phyloP scores from a whole-genome alignment of 1,140 invertebrate species.

The Neotoxoptera formosana region DNA sequence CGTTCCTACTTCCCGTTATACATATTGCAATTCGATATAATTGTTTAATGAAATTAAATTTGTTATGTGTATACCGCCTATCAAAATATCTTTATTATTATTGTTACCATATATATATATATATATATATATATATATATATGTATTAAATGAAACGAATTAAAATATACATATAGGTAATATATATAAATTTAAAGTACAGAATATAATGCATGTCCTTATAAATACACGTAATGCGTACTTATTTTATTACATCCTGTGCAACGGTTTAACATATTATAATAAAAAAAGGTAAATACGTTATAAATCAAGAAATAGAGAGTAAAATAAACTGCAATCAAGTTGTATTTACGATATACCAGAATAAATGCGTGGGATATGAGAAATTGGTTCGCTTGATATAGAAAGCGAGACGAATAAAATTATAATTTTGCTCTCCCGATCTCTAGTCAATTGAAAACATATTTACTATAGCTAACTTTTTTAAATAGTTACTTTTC shows the following conservation, averaged over 20 bases:
- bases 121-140: no score
- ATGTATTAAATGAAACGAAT: background rate
- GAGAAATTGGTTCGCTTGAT: constrained; percentile 24
- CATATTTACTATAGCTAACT: background rate
- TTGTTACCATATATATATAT: no score
- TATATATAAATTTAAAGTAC: background rate
- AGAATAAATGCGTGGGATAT: constrained; percentile 14
- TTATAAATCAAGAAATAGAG: constrained; percentile 42
- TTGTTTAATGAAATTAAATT: background rate
- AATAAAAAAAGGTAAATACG: background rate
- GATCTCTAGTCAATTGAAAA: background rate
- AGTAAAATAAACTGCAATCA: constrained; percentile 24
- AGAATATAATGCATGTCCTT: background rate
- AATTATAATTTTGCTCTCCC: constrained; percentile 21
- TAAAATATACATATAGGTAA: no score
- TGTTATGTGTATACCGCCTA: background rate
- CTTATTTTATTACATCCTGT: background rate
- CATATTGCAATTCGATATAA: background rate
- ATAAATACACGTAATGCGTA: background rate
- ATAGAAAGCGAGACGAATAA: constrained; percentile 36
- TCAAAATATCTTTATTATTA: background rate
- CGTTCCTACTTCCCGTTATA: background rate
- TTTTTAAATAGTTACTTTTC: background rate
- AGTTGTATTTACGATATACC: background rate
- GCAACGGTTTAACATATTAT: background rate